Conservation (phyloP, 2,797 vertebrate genomes). For the Chrosomus eos region DNA sequence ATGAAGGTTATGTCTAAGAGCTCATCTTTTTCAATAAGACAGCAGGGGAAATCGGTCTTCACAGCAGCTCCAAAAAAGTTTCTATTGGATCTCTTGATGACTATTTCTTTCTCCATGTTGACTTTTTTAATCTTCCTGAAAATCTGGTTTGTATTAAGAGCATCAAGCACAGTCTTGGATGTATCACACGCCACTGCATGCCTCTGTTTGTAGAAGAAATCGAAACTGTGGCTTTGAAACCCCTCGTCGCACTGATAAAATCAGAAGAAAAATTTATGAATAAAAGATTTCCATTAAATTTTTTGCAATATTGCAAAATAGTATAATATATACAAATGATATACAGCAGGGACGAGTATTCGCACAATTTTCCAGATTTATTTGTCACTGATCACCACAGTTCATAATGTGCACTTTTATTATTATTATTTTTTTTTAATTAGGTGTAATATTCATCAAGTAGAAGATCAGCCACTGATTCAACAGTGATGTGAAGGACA, state of each 20-base stretch:
- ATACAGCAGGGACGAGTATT: not conserved
- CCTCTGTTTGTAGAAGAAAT: rapidly evolving
- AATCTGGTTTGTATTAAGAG: not conserved
- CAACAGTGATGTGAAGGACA: not conserved
- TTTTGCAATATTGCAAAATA: not conserved
- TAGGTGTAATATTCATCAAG: not conserved
- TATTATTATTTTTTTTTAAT: not conserved
- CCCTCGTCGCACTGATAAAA: not conserved
- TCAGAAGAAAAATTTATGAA: not conserved
- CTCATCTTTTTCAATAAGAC: constrained; percentile 15
- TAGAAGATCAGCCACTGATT: not conserved
- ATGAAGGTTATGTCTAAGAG: constrained; percentile 28
- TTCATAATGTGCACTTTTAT: not conserved
- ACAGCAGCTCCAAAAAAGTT: not conserved
- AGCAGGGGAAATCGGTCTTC: constrained; percentile 39
- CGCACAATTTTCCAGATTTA: not conserved
- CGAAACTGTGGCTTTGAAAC: not conserved
- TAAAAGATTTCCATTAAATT: not conserved
- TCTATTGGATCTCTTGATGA: constrained; percentile 17
- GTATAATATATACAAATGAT: not conserved
- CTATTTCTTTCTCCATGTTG: not conserved
- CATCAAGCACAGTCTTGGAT: constrained; percentile 6
- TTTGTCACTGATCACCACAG: not conserved
- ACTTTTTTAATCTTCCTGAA: not conserved
- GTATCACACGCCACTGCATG: not conserved